Evolutionary conservation across 2,797 vertebrate species (phyloP).

Genomic region (Sebastes wilsoni): DNA sequence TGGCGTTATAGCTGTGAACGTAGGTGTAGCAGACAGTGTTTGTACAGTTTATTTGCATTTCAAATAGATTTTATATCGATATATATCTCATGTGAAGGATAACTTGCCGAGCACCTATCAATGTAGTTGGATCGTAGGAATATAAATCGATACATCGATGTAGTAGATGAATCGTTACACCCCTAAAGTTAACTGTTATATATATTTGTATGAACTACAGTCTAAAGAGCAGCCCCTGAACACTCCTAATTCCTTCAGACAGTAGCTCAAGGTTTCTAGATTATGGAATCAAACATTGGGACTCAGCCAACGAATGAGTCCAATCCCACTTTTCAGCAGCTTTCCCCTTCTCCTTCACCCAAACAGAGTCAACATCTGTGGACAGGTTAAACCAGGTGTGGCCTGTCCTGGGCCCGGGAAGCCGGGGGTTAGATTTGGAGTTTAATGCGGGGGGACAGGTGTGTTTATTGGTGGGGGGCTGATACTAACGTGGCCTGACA

Average conservation of each 20-base stretch:
- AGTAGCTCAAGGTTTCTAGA: slow-evolving; percentile 30
- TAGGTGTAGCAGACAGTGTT: too few relatives aligned
- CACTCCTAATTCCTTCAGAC: slow-evolving; percentile 27
- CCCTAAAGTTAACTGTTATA: not conserved
- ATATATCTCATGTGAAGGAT: too few relatives aligned
- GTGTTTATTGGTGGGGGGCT: slow-evolving; percentile 55
- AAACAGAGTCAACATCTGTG: slow-evolving; percentile 65
- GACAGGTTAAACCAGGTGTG: slow-evolving; percentile 74
- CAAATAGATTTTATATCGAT: too few relatives aligned
- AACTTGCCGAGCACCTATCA: too few relatives aligned
- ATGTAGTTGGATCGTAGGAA: too few relatives aligned
- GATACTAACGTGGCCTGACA: slow-evolving; percentile 73
- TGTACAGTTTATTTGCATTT: too few relatives aligned
- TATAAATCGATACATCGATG: too few relatives aligned
- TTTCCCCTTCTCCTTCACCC: slow-evolving; percentile 28
- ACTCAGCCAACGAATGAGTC: slow-evolving; percentile 36
- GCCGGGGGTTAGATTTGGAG: slow-evolving; percentile 57
- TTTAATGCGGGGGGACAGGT: slow-evolving; percentile 72
- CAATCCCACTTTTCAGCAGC: slow-evolving; percentile 47
- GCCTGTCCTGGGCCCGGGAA: slow-evolving; percentile 43
- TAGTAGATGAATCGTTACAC: too few relatives aligned
- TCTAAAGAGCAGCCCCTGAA: not conserved
- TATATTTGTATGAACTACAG: not conserved
- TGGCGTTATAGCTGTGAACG: too few relatives aligned
- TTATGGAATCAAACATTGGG: slow-evolving; percentile 56